Base-by-base conservation (phyloP, 2,888 invertebrate species). In the Scaptodrosophila latifasciaeformis region DNA sequence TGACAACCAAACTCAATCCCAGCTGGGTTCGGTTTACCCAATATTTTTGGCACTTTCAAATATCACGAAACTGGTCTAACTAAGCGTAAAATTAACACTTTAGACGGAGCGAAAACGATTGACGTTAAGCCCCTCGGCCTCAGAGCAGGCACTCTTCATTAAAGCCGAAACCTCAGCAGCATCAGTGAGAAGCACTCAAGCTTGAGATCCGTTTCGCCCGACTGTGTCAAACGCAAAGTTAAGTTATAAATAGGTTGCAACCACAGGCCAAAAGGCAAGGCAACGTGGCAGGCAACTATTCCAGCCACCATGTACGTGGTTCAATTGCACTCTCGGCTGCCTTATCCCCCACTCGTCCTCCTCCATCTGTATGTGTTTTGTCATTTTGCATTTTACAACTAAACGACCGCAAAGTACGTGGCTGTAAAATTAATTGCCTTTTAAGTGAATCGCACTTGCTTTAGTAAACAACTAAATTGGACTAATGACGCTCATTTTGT, bases 401-500 rank as follows among this genome's bases (percentile, higher is more conserved):
- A 72, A 82, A 77, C 83, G 76, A 82, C 82, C 84, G 69, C 82
- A 81, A 78, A 79, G 70, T 79, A 83, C 84, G 83, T 81, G 80
- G 81, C 72, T 84, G 75, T 70, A 70, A 74, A 83, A 84, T 85
- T 85, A 85, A 85, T 85, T 85, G 84, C 82, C 84, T 82, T 85
- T 75, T 75, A 85, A 83, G 82, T 81, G 81, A 82, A 83, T 78
- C 80, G 82, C 77, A 76, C 80, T 82, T 82, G 74, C 70, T 67
- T 70, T 69, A 65, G 81, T 76, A 82, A 81, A 77, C 77, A 83
- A 82, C 77, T 76, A 75, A 82, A 82, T 83, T 78, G 74, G 68
- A 78, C 82, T 82, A 83, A 84, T 82, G 78, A 72, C 79, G 70
- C 79, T 70, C 70, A 82, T 78, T 78, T 75, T 59, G 66, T 70